phyloP scores from a whole-genome alignment of 2,797 vertebrate genomes.

The Anolis apletophallus region DNA sequence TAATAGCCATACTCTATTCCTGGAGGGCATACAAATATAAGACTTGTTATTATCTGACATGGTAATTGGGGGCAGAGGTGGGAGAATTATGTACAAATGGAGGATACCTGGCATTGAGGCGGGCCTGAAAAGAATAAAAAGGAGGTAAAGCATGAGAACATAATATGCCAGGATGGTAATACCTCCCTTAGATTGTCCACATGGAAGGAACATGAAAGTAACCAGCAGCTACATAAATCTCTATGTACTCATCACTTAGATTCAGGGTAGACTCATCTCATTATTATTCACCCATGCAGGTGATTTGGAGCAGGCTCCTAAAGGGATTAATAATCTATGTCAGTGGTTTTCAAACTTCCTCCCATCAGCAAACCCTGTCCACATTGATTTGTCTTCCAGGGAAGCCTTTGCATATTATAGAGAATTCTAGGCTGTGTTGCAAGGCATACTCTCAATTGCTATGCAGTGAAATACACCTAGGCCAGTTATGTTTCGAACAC shows the following conservation, averaged over 20 bases:
- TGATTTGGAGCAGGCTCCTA: conserved; percentile 59
- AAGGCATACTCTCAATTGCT: neutral
- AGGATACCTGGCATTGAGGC: conserved; percentile 54
- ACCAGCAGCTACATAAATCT: conserved; percentile 54
- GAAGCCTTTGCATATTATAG: neutral
- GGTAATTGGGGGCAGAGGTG: conserved; percentile 43
- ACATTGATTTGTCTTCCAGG: conserved; percentile 17
- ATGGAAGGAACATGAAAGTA: conserved; percentile 60
- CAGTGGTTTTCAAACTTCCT: conserved; percentile 2
- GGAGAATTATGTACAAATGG: conserved; percentile 56
- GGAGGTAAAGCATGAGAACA: neutral
- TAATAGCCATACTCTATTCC: conserved; percentile 54
- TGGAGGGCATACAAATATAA: conserved; percentile 59
- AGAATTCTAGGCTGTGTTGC: neutral
- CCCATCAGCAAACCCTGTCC: neutral
- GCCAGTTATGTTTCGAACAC: neutral
- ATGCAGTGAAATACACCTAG: neutral
- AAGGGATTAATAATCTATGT: conserved; percentile 61
- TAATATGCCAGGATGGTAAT: conserved; percentile 12
- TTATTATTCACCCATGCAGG: conserved; percentile 49
- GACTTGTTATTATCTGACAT: conserved; percentile 57
- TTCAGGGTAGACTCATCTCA: conserved; percentile 42
- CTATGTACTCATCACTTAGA: conserved; percentile 43
- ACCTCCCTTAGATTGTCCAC: conserved; percentile 33
- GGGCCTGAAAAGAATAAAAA: conserved; percentile 30